Base-by-base conservation (phyloP, 2,797 vertebrate genomes). In the Sarcoramphus papa region DNA sequence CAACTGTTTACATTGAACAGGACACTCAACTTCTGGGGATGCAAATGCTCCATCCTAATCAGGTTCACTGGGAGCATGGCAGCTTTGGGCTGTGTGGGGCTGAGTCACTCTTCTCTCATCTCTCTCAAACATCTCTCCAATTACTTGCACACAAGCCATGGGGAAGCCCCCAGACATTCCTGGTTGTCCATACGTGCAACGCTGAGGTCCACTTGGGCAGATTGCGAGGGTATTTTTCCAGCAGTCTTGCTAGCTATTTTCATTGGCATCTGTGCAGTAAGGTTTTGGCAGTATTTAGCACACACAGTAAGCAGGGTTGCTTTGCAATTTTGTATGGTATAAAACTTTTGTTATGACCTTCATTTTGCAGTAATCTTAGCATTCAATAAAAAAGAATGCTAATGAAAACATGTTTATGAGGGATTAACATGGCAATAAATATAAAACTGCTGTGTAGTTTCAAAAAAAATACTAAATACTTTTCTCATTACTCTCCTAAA, bases 361-460 rank as follows among this genome's bases (percentile, higher is more conserved):
- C 40, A 88, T 88, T 91, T 85, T 91, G 82, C 43, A 94, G 73
- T 86, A 94, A 91, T 90, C 92, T 80, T 48, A 85, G 70, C 31
- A 64, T 87, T 96, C 82, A 88, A 41, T 91, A 78, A 85, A 91
- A 94, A 90, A 82, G 37, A 93, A 91, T 63, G 76, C 59, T 86
- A 93, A 95, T 89, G 68, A 94, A 95, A 93, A 92, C 40, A 64
- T 37, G 65, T 81, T 95, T 92, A 84, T 53, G 40, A 93, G 37
- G 62, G 69, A 94, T 95, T 96, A 95, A 83, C 75, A 41, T 27
- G 59, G 87, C 69, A 95, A 88, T 40, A 92, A 93, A 92, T 31
- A 93, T 4, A 78, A 92, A 95, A 96, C 86, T 78, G 40, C n/a
- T 48, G 9, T 0, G 0, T 8, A 54, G 78, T 40, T 73, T 47